phyloP scores from a whole-genome alignment of 2,113 vertebrate species.

The Bufo gargarizans region DNA sequence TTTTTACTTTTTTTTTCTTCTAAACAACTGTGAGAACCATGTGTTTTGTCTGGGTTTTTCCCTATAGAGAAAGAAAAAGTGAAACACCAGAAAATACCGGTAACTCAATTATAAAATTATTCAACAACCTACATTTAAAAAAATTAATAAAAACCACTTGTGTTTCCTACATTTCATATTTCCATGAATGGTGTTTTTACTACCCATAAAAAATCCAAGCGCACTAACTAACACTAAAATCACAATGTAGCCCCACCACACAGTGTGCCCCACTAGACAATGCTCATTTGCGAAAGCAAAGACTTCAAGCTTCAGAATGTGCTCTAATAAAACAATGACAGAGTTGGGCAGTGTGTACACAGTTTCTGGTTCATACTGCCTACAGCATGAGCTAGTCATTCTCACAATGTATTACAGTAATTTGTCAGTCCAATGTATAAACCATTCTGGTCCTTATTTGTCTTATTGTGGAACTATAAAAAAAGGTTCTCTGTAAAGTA shows the following conservation, averaged over 20 bases:
- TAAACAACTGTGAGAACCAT: too few relatives aligned
- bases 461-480: background rate
- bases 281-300: background rate
- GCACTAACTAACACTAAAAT: background rate
- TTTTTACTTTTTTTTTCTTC: too few relatives aligned
- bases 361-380: background rate
- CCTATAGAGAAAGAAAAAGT: too few relatives aligned
- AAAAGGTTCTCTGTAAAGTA: background rate
- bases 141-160: too few relatives aligned
- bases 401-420: conserved; percentile 15
- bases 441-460: background rate
- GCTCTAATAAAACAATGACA: background rate
- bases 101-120: too few relatives aligned
- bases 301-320: background rate
- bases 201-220: background rate
- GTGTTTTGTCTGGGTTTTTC: too few relatives aligned
- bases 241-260: background rate
- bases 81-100: too few relatives aligned
- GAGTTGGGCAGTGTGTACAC: background rate
- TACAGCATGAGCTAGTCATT: conserved; percentile 1
- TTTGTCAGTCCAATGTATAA: conserved; percentile 9
- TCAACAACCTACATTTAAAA: too few relatives aligned
- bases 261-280: background rate
- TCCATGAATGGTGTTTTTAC: too few relatives aligned
- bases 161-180: too few relatives aligned